Conservation (phyloP, 2,113 vertebrate genomes). For the Dicaeum eximium region DNA sequence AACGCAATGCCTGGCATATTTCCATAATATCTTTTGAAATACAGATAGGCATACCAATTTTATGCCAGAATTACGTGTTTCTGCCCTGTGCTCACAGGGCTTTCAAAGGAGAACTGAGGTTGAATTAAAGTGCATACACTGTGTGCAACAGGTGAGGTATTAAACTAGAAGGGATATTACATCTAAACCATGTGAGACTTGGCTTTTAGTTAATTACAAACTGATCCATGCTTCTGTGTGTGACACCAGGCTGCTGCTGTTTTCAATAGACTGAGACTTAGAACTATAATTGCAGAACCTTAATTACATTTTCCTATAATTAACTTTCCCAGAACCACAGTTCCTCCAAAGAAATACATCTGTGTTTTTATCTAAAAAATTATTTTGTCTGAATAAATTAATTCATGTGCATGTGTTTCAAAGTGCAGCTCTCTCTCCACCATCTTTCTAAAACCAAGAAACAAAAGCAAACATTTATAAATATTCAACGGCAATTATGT, state of each 20-base stretch:
- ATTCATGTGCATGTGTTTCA: not conserved
- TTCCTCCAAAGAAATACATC: not conserved
- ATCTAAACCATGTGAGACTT: not conserved
- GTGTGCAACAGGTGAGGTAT: not conserved
- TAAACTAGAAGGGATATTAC: not conserved
- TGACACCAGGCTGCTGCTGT: slow-evolving; percentile 2
- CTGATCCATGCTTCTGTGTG: not conserved
- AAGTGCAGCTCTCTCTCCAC: not conserved
- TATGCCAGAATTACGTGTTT: not conserved
- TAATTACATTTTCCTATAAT: slow-evolving; percentile 35
- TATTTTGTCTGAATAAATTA: not conserved
- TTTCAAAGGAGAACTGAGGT: not conserved
- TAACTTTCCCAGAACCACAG: not conserved
- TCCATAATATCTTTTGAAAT: not conserved
- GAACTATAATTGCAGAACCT: slow-evolving; percentile 11
- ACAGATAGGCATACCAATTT: not conserved
- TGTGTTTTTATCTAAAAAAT: not conserved
- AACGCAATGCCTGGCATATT: not conserved
- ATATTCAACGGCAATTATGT: not conserved
- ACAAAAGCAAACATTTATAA: not conserved
- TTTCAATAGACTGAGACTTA: slow-evolving; percentile 15
- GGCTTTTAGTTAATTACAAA: slow-evolving; percentile 7
- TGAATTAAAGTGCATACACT: not conserved
- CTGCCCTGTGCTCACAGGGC: not conserved
- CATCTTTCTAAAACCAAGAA: not conserved